Evolutionary conservation across 2,797 vertebrate species (phyloP).

Genomic region (Eupleurogrammus muticus): DNA sequence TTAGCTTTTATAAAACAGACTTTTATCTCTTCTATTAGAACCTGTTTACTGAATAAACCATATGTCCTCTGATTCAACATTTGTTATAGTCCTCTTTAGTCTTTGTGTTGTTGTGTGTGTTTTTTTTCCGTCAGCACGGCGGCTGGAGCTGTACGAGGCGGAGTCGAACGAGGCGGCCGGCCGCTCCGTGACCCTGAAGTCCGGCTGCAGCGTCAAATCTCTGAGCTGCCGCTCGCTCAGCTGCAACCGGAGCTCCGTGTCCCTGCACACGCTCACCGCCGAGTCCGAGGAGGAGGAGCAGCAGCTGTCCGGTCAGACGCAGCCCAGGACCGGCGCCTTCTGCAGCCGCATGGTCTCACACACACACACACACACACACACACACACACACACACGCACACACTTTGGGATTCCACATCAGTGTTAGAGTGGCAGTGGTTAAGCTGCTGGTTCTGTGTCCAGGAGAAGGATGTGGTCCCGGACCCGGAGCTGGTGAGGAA

Average conservation of each 20-base stretch:
- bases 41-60: too few relatives aligned
- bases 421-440: neutral
- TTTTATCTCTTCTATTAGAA: too few relatives aligned
- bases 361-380: neutral
- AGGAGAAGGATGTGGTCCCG: constrained; percentile 93
- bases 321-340: constrained; percentile 83
- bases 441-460: constrained; percentile 9
- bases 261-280: constrained; percentile 75
- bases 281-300: constrained; percentile 67
- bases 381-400: neutral
- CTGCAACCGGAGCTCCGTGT: constrained; percentile 80
- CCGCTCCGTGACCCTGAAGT: constrained; percentile 65
- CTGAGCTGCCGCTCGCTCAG: constrained; percentile 74
- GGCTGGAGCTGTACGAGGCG: constrained; percentile 88
- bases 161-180: constrained; percentile 66
- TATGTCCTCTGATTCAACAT: neutral
- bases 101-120: neutral
- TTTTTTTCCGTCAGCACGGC: constrained; percentile 79
- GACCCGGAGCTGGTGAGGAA: constrained; percentile 88
- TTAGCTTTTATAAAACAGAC: too few relatives aligned
- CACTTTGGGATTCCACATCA: neutral
- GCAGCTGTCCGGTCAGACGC: constrained; percentile 43
- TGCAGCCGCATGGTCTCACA: constrained; percentile 91
- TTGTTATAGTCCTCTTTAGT: too few relatives aligned
- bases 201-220: constrained; percentile 60